Conservation (phyloP, 2,113 vertebrate species). For the Prionailurus viverrinus region DNA sequence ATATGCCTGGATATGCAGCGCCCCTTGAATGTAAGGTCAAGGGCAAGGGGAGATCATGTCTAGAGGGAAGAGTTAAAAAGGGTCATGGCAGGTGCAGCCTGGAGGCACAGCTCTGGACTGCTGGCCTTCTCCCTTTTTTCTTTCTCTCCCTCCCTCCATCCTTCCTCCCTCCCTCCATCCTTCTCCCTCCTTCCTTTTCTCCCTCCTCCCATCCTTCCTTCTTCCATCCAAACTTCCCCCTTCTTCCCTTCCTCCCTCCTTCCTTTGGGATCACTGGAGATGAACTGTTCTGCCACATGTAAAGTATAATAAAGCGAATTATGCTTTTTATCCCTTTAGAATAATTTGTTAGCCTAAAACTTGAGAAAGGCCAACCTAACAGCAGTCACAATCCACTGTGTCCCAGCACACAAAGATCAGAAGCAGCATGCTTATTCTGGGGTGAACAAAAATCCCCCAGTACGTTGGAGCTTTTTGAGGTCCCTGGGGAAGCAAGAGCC, state of each 20-base stretch:
- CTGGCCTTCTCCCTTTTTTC: fast-evolving
- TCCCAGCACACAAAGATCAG: neutral
- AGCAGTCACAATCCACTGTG: neutral
- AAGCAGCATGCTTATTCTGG: fast-evolving
- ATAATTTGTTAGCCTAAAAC: neutral
- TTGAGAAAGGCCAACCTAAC: neutral
- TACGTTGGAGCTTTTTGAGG: neutral
- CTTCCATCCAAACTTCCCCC: neutral
- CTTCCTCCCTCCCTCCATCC: too few relatives aligned
- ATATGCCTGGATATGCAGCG: too few relatives aligned
- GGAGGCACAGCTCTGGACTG: neutral
- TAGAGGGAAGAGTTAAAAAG: neutral
- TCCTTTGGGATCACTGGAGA: fast-evolving
- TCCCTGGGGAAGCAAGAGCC: neutral
- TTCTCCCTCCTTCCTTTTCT: neutral
- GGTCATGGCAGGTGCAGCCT: neutral
- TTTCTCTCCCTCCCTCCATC: fast-evolving
- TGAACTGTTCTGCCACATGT: neutral
- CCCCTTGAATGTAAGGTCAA: fast-evolving
- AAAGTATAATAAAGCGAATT: neutral
- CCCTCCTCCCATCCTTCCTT: neutral
- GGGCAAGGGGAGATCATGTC: neutral
- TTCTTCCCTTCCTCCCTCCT: fast-evolving
- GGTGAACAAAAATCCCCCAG: neutral
- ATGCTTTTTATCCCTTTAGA: neutral